Conservation (phyloP, 2,888 invertebrate genomes). For the Iselma pallidipennis region DNA sequence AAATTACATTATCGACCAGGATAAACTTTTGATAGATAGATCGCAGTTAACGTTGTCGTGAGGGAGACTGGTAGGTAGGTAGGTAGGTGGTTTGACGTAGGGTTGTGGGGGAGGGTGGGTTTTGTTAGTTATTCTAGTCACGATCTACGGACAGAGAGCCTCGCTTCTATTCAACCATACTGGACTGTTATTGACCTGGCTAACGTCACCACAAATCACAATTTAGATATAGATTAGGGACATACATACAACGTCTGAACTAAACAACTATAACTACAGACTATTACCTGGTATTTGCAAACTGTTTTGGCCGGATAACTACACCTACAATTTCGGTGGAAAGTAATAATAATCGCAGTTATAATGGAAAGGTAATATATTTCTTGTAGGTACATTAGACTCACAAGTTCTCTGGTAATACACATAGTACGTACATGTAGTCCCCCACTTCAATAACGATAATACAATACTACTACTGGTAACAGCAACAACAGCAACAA, state of each 20-base stretch:
- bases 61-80: neutral
- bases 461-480: neutral
- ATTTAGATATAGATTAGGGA: conserved; percentile 39
- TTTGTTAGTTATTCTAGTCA: conserved; percentile 40
- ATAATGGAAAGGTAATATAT: neutral
- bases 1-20: conserved; percentile 46
- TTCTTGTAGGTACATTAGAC: neutral
- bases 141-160: conserved; percentile 23
- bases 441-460: neutral
- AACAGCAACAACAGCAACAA: neutral
- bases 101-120: conserved; percentile 4
- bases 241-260: conserved; percentile 26
- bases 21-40: conserved; percentile 49
- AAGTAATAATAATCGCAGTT: neutral
- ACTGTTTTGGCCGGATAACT: conserved; percentile 17
- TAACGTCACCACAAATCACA: conserved; percentile 48
- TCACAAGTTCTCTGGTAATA: conserved; percentile 1
- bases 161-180: conserved; percentile 32
- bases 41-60: conserved; percentile 32
- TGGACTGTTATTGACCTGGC: conserved; percentile 43
- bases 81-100: neutral
- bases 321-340: neutral
- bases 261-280: conserved; percentile 24
- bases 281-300: conserved; percentile 28
- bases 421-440: neutral